These are phyloP conservation scores for Thinocorus orbignyianus DNA, from an alignment of 2,113 vertebrate species.

Conservation along the genomic window DNA sequence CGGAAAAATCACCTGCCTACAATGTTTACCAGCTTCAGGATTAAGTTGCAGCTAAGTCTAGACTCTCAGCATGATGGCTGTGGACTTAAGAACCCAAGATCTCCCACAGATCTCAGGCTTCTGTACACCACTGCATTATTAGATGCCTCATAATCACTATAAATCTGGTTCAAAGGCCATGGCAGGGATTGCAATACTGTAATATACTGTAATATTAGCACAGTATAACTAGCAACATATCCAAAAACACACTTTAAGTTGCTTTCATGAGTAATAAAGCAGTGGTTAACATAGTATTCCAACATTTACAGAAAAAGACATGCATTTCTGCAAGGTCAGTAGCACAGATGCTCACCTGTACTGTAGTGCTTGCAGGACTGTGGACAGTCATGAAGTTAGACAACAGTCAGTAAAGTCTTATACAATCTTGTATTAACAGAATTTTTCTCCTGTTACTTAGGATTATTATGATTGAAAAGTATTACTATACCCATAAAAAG, in stretches of 20 bases:
- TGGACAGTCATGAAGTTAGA: not conserved
- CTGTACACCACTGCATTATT: not conserved
- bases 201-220: not conserved
- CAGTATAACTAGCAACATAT: no score
- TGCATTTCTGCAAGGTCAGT: not conserved
- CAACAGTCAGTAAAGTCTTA: not conserved
- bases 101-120: not conserved
- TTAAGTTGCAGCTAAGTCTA: not conserved
- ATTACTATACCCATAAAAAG: not conserved
- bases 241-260: not conserved
- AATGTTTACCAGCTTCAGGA: not conserved
- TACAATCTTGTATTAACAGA: not conserved
- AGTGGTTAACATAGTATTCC: not conserved
- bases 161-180: not conserved
- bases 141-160: not conserved
- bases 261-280: not conserved
- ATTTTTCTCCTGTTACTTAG: not conserved
- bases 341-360: fast-evolving
- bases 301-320: not conserved
- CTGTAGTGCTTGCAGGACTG: not conserved
- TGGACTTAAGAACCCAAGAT: not conserved
- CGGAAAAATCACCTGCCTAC: not conserved
- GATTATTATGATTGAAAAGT: not conserved
- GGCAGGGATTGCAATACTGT: not conserved
- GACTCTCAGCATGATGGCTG: not conserved